phyloP scores from a whole-genome alignment of 2,888 invertebrate genomes.

The Herminia tarsipennalis region DNA sequence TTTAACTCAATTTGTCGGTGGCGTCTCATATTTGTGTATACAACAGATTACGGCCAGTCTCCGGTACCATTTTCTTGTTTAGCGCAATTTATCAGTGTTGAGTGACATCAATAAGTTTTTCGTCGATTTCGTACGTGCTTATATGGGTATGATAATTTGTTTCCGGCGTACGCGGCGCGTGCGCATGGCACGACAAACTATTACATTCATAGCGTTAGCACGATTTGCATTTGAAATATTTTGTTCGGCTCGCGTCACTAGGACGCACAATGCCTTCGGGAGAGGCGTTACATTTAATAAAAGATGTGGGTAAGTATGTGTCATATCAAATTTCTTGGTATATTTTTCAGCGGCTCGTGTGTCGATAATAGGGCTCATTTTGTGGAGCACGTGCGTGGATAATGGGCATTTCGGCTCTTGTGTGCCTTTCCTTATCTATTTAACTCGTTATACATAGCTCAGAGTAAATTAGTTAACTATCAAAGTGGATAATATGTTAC shows the following conservation, averaged over 20 bases:
- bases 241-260: slow-evolving; percentile 76
- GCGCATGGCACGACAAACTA: slow-evolving; percentile 82
- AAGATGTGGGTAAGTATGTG: slow-evolving; percentile 57
- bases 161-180: slow-evolving; percentile 83
- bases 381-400: slow-evolving; percentile 78
- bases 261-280: slow-evolving; percentile 73
- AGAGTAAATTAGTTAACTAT: slow-evolving; percentile 35
- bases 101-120: slow-evolving; percentile 81
- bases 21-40: slow-evolving; percentile 52
- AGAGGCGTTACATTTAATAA: slow-evolving; percentile 71
- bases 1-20: slow-evolving; percentile 51
- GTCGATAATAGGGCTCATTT: slow-evolving; percentile 73
- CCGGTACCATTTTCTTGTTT: slow-evolving; percentile 72
- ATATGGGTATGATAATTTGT: slow-evolving; percentile 86
- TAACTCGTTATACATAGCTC: slow-evolving; percentile 43
- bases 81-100: slow-evolving; percentile 78
- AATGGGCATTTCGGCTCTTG: slow-evolving; percentile 55
- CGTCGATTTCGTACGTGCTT: slow-evolving; percentile 77
- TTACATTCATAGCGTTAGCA: slow-evolving; percentile 83
- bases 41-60: slow-evolving; percentile 60
- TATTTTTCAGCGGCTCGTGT: slow-evolving; percentile 82
- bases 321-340: slow-evolving; percentile 83
- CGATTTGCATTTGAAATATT: slow-evolving; percentile 86
- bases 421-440: slow-evolving; percentile 51
- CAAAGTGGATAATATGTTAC: slow-evolving; percentile 28